These are phyloP conservation scores for Pardosa pseudoannulata DNA, from an alignment of 2,888 invertebrate species.

Conservation along the genomic window DNA sequence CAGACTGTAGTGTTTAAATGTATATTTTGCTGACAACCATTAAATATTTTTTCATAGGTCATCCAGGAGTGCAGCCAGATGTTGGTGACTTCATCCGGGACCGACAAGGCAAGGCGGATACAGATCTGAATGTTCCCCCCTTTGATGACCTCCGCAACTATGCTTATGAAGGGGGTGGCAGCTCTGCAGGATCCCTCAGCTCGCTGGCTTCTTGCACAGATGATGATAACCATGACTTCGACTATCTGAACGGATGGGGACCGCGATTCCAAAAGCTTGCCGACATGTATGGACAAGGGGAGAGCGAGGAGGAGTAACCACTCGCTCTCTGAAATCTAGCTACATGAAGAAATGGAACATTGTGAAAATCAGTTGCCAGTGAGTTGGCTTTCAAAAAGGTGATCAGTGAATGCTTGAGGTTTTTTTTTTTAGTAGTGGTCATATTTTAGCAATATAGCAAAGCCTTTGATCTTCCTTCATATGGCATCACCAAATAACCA, in stretches of 20 bases:
- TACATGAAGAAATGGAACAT: neutral
- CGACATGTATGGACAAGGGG: slow-evolving; percentile 95
- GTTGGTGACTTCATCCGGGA: slow-evolving; percentile 93
- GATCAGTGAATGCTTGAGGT: slow-evolving; percentile 18
- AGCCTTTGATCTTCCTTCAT: too few relatives aligned
- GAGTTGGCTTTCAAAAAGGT: slow-evolving; percentile 4
- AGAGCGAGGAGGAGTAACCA: slow-evolving; percentile 85
- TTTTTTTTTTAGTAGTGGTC: too few relatives aligned
- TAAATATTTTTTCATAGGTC: too few relatives aligned
- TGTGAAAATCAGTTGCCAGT: slow-evolving; percentile 44
- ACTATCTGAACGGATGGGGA: slow-evolving; percentile 95
- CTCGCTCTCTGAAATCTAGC: neutral
- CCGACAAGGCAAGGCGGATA: slow-evolving; percentile 90
- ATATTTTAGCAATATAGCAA: too few relatives aligned
- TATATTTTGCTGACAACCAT: too few relatives aligned
- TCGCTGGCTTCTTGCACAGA: slow-evolving; percentile 93
- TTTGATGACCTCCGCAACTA: slow-evolving; percentile 98
- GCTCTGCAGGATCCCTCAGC: slow-evolving; percentile 93
- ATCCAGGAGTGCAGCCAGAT: slow-evolving; percentile 85
- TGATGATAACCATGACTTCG: slow-evolving; percentile 94
- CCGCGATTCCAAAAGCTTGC: slow-evolving; percentile 96
- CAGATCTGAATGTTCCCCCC: slow-evolving; percentile 92
- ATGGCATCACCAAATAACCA: too few relatives aligned
- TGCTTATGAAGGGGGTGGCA: slow-evolving; percentile 97
- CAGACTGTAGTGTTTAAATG: too few relatives aligned